Percentiles rank a stretch among this genome's conserved stretches.
These are phyloP conservation scores for Colletes latitarsis DNA, from an alignment of 1,140 invertebrate genomes.

Conservation along the genomic window DNA sequence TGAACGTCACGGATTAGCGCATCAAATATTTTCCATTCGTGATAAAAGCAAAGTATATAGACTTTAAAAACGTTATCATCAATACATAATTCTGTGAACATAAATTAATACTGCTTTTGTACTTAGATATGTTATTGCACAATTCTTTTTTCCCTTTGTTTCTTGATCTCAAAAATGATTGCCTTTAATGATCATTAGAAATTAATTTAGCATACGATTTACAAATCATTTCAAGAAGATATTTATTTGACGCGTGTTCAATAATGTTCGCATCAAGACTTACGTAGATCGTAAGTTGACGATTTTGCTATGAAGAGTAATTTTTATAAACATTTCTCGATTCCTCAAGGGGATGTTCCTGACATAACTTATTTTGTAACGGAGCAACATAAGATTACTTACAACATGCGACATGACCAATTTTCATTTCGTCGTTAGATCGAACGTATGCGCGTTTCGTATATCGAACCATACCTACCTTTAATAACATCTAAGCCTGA, in stretches of 20 bases:
- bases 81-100: conserved; percentile 31
- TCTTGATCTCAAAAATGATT: conserved; percentile 54
- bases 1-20: conserved; percentile 2
- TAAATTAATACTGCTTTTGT: conserved; percentile 27
- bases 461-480: conserved; percentile 10
- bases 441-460: not conserved
- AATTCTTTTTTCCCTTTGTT: conserved; percentile 39
- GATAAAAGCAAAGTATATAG: conserved; percentile 25
- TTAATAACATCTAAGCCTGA: conserved; percentile 20
- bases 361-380: conserved; percentile 39
- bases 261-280: conserved; percentile 21
- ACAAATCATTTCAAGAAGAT: conserved; percentile 8
- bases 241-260: conserved; percentile 44
- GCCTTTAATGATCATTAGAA: conserved; percentile 25
- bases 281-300: conserved; percentile 52
- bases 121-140: conserved; percentile 29
- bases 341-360: conserved; percentile 42
- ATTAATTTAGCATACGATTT: conserved; percentile 34
- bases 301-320: conserved; percentile 39
- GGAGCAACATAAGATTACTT: conserved; percentile 8
- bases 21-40: conserved; percentile 30
- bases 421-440: conserved; percentile 11
- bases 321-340: conserved; percentile 46
- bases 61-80: conserved; percentile 29
- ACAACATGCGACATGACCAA: not conserved